Evolutionary conservation across 2,797 vertebrate species (phyloP), one percentile per base, ranked within the genome.

Genomic region (Buphagus erythrorhynchus): DNA sequence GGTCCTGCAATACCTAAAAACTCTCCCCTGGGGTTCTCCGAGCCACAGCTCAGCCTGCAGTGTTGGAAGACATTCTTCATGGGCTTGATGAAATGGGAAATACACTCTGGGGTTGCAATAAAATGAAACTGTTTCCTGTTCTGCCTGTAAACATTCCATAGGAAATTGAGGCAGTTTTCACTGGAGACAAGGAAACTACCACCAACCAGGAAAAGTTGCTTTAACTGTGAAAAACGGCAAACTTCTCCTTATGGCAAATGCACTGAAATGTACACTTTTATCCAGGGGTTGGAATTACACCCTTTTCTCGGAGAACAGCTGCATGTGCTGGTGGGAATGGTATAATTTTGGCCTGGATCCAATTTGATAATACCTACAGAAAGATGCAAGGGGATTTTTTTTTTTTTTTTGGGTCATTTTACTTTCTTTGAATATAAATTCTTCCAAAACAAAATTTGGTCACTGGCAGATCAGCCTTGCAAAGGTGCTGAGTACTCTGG

Each of bases 261-360:
- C 77, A 49, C 33, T 90, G 92, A 89, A 96, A 96, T 74, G 74
- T 49, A 91, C 66, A 79, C 95, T 93, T 95, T 85, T 77, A 92
- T 90, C 52, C 95, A 87, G 77, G 66, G 88, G 52, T 8, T 97
- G 92, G 92, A 96, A 97, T 96, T 96, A 95, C 95, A 97, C 59
- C 22, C 83, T 93, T 33, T 82, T 76, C 74, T 76, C 22, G 7
- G 84, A 65, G 77, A 97, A 96, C 93, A 97, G 96, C 95, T 97
- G 95, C 84, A 76, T 77, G 16, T 49, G 35, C 52, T 87, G 92
- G 86, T 94, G 93, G 93, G 95, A 97, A 95, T 94, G 83, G 80
- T 45, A 26, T 75, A 78, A 9, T 52, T 93, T 92, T 95, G 95
- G 88, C 80, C n/a, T 68, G n/a, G 26, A 43, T 96, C 86, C 95